phyloP scores from a whole-genome alignment of 1,140 invertebrate genomes.

The Bombus superbus region DNA sequence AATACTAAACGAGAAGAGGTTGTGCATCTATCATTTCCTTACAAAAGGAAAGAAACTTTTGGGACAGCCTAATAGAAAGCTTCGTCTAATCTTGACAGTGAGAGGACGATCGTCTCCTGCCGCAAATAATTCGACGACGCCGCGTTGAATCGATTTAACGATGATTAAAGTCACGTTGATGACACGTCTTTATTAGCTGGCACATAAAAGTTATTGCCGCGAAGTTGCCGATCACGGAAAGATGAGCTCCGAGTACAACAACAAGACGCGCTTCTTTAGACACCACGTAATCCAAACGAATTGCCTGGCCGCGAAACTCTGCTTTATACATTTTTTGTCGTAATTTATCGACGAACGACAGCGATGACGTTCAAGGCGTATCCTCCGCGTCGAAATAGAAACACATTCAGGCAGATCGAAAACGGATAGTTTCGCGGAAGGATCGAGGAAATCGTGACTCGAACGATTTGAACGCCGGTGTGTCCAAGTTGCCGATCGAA shows the following conservation, averaged over 20 bases:
- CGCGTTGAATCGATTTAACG: constrained; percentile 33
- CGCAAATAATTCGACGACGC: constrained; percentile 29
- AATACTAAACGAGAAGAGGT: too few species aligned
- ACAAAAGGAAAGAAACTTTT: too few species aligned
- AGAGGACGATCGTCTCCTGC: neutral
- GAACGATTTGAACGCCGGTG: neutral
- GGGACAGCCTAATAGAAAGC: too few species aligned
- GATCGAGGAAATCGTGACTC: neutral
- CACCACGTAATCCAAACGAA: neutral
- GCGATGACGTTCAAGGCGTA: too few species aligned
- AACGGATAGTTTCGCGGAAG: neutral
- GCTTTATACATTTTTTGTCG: neutral
- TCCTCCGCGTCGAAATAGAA: neutral
- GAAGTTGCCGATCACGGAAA: neutral
- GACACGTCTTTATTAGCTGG: constrained; percentile 22
- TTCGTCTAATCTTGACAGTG: too few species aligned
- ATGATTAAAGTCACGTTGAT: constrained; percentile 32
- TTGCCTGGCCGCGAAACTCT: neutral
- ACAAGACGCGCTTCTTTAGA: neutral
- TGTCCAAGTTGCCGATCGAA: neutral
- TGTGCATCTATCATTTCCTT: too few species aligned
- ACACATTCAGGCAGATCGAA: neutral
- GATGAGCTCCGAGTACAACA: neutral
- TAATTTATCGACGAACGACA: neutral
- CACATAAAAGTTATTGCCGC: constrained; percentile 22